Evolutionary conservation across 2,888 invertebrate species (phyloP).

Genomic region (Melanophora roralis): DNA sequence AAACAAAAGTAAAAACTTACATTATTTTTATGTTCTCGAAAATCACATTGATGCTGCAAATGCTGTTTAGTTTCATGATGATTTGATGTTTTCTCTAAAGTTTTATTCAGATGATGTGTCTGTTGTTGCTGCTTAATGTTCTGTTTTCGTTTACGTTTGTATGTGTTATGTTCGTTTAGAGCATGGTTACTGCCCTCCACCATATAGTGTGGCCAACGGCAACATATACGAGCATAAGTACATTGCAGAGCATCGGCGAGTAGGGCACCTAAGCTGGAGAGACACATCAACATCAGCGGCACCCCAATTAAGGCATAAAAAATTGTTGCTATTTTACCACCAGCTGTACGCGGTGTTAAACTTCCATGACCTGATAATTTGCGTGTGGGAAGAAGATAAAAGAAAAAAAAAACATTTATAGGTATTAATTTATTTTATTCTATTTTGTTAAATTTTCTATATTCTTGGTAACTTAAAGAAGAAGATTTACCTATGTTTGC

Average conservation of each 20-base stretch:
- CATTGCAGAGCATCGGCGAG: slow-evolving; percentile 87
- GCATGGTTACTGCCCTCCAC: slow-evolving; percentile 7
- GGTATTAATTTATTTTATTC: background rate
- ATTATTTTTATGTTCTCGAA: slow-evolving; percentile 47
- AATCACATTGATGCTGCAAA: slow-evolving; percentile 53
- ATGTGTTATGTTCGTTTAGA: slow-evolving; percentile 8
- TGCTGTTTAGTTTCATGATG: slow-evolving; percentile 36
- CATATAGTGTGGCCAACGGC: slow-evolving; percentile 61
- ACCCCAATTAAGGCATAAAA: slow-evolving; percentile 92
- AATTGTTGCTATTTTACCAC: slow-evolving; percentile 90
- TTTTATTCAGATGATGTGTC: slow-evolving; percentile 3
- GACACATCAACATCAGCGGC: slow-evolving; percentile 89
- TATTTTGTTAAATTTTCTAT: background rate
- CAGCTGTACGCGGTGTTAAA: slow-evolving; percentile 88
- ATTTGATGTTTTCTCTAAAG: slow-evolving; percentile 2
- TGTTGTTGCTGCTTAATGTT: slow-evolving; percentile 18
- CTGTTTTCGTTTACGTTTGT: slow-evolving; percentile 13
- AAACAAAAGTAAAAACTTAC: slow-evolving; percentile 36
- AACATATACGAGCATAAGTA: slow-evolving; percentile 77
- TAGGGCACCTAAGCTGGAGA: slow-evolving; percentile 89
- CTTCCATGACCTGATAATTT: slow-evolving; percentile 95
- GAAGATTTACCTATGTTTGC: background rate
- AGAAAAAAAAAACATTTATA: background rate
- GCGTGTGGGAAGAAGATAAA: slow-evolving; percentile 33
- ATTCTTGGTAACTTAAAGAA: background rate